Base-by-base conservation (phyloP, 2,888 invertebrate species). In the Cremastinae sp. region DNA sequence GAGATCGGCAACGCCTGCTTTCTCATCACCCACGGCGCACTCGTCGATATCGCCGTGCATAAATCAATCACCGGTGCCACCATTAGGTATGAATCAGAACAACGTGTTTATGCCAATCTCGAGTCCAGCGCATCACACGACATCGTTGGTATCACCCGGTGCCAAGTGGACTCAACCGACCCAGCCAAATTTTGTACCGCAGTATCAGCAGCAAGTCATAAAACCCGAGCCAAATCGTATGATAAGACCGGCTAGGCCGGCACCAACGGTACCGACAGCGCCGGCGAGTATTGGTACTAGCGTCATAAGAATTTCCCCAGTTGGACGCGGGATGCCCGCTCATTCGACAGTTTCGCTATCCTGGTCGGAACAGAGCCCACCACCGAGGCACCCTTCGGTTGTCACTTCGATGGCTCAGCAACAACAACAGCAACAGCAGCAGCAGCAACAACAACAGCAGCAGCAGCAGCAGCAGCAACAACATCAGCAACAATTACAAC, bases 1-100 rank as follows among this genome's bases (percentile, higher is more conserved):
- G 12, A 93, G 97, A 75, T 97, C 98, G 45, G 97, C 96, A 64
- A 97, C 97, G 59, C 97, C 97, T 56, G 96, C 97, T 41, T 97
- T 96, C 87, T 95, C 96, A 47, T 94, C 94, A 59, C 94, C 94
- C 69, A 94, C 93, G 72, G 93, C 93, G 74, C 93, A 93, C 83
- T 92, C 93, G 39, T 93, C 93, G 59, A 89, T 90, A 74, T 94
- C 94, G 2, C 93, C 94, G 18, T 91, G 93, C 82, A 93, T 93
- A 83, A 92, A 92, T 90, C 93, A 94, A 87, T 93, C 94, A 75
- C 93, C 93, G 35, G 92, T 94, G 55, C 93, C 94, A 62, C 86
- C 87, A 0, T 93, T 93, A 74, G 94, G 95, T 41, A 93, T 95
- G 74, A 93, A 95, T 80, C 95, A 95, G 89, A 96, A 97, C 90